Conservation (phyloP, 2,888 invertebrate genomes). For the Scaptomyza cyrtandrae region DNA sequence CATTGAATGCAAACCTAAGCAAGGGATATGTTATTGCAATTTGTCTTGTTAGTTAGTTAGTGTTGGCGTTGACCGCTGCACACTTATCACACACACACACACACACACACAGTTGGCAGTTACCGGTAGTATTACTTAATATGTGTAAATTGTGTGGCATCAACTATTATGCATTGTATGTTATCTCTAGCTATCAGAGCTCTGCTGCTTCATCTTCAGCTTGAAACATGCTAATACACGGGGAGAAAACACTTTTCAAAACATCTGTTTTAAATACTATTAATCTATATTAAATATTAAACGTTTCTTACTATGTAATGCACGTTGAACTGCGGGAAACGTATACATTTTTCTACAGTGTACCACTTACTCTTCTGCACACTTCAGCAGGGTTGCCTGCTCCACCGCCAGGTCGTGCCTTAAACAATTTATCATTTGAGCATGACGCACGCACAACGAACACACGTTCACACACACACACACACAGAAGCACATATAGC, state of each 20-base stretch:
- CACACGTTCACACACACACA: conserved; percentile 21
- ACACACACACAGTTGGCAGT: conserved; percentile 37
- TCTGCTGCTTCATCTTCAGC: conserved; percentile 34
- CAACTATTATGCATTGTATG: conserved; percentile 78
- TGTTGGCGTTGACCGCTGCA: conserved; percentile 47
- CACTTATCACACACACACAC: conserved; percentile 41
- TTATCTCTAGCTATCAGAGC: conserved; percentile 69
- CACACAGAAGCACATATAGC: conserved; percentile 9
- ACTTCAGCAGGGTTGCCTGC: conserved; percentile 39
- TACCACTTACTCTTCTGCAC: conserved; percentile 10
- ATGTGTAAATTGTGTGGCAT: conserved; percentile 81
- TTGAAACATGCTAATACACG: conserved; percentile 35
- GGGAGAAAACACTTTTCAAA: not conserved
- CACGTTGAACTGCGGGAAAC: too few species aligned
- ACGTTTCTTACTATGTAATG: too few species aligned
- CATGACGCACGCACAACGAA: conserved; percentile 70
- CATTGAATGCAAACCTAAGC: conserved; percentile 46
- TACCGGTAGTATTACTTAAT: conserved; percentile 78
- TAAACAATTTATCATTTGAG: conserved; percentile 77
- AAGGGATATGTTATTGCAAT: conserved; percentile 65
- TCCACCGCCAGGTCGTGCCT: conserved; percentile 53
- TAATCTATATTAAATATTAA: too few species aligned
- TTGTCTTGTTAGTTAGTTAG: conserved; percentile 62
- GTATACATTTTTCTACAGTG: not conserved
- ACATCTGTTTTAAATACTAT: not conserved